Evolutionary conservation across 2,113 vertebrate species (phyloP).

Genomic region (Maccullochella peelii): DNA sequence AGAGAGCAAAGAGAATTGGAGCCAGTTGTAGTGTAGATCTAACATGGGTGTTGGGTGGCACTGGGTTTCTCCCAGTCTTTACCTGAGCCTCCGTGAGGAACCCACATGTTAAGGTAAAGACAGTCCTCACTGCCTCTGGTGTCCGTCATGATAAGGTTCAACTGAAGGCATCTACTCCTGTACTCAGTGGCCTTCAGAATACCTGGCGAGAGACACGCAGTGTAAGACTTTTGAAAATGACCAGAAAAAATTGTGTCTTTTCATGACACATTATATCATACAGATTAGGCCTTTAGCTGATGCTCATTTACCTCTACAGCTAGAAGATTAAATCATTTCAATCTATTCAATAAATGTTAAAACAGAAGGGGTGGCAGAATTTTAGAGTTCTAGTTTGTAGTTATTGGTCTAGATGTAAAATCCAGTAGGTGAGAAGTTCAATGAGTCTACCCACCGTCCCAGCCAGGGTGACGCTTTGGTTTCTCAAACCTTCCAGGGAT

Average conservation of each 20-base stretch:
- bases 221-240: background rate
- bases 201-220: constrained; percentile 75
- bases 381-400: too few species aligned
- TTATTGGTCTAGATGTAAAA: background rate
- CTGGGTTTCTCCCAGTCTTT: background rate
- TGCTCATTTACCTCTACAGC: background rate
- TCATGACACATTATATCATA: background rate
- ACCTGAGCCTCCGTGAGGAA: constrained; percentile 86
- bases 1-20: background rate
- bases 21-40: background rate
- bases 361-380: background rate
- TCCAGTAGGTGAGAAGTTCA: background rate
- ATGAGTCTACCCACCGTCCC: constrained; percentile 87
- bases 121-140: constrained; percentile 89
- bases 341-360: background rate
- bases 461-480: constrained; percentile 90
- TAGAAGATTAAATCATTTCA: background rate
- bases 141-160: constrained; percentile 79
- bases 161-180: constrained; percentile 87
- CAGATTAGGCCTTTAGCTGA: background rate
- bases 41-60: too few species aligned
- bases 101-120: constrained; percentile 96
- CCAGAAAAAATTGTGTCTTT: background rate
- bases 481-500: constrained; percentile 87
- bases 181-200: constrained; percentile 84